Conservation (phyloP, 2,113 vertebrate genomes). For the Azemiops feae region DNA sequence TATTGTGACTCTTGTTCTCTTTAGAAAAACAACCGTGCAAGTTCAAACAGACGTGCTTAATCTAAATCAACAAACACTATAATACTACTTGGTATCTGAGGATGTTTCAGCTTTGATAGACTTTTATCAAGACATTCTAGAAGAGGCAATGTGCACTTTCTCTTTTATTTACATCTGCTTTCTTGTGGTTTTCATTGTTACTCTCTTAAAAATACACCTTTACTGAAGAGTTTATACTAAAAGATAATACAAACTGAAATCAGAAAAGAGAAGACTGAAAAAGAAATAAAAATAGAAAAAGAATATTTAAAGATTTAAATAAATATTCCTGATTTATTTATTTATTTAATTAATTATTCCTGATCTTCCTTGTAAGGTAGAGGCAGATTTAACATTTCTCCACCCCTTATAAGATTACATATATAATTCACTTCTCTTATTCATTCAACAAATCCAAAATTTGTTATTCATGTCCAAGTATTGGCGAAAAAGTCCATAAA, state of each 20-base stretch:
- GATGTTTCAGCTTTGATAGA: background rate
- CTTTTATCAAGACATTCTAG: slow-evolving; percentile 1
- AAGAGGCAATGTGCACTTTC: background rate
- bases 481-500: background rate
- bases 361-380: background rate
- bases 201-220: background rate
- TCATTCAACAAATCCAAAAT: background rate
- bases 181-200: fast-evolving
- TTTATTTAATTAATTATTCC: too few species aligned
- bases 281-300: background rate
- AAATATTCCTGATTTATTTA: background rate
- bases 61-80: background rate
- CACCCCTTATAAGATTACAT: background rate
- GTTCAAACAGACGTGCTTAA: background rate
- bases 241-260: background rate
- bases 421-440: background rate
- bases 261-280: background rate
- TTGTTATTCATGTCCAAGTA: background rate
- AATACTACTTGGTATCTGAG: background rate
- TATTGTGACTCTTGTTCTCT: too few species aligned
- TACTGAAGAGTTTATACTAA: background rate
- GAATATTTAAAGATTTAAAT: background rate
- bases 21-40: background rate
- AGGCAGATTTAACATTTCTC: background rate
- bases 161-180: background rate